Evolutionary conservation across 2,113 vertebrate species (phyloP).

Genomic region (Pachypanchax playfairii): DNA sequence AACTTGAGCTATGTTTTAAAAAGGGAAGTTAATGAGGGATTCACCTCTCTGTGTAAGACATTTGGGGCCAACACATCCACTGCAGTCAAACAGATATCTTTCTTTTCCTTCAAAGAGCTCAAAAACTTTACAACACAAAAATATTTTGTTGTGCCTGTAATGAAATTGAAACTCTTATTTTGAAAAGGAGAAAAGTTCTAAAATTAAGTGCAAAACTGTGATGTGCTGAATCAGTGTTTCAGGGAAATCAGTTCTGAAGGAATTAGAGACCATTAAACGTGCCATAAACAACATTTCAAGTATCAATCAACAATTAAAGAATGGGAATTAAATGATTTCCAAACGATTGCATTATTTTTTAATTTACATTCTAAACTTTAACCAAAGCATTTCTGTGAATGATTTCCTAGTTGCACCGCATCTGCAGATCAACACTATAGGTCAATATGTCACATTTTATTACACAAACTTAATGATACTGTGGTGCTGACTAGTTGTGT

Average conservation of each 20-base stretch:
- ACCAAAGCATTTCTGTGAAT: neutral
- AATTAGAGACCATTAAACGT: no score
- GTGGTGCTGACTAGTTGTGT: slow-evolving; percentile 21
- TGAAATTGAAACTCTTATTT: no score
- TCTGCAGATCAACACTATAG: slow-evolving; percentile 22
- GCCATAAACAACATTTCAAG: neutral
- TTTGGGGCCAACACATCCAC: neutral
- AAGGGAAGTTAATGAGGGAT: neutral
- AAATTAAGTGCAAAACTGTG: neutral
- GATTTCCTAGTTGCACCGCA: slow-evolving; percentile 6
- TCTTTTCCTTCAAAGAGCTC: no score
- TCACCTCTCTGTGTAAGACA: neutral
- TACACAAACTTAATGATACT: slow-evolving; percentile 33
- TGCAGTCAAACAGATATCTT: no score
- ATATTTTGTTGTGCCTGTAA: no score
- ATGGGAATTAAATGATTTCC: neutral
- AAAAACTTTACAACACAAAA: neutral
- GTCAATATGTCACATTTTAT: slow-evolving; percentile 40
- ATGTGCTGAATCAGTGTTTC: neutral
- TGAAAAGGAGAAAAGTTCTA: no score
- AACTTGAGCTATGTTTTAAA: neutral
- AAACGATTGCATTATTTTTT: neutral
- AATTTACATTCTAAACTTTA: neutral
- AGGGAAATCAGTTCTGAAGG: neutral
- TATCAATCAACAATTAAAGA: neutral